These are phyloP conservation scores for Scaptomyza montana DNA, from an alignment of 1,140 invertebrate genomes.

Conservation along the genomic window DNA sequence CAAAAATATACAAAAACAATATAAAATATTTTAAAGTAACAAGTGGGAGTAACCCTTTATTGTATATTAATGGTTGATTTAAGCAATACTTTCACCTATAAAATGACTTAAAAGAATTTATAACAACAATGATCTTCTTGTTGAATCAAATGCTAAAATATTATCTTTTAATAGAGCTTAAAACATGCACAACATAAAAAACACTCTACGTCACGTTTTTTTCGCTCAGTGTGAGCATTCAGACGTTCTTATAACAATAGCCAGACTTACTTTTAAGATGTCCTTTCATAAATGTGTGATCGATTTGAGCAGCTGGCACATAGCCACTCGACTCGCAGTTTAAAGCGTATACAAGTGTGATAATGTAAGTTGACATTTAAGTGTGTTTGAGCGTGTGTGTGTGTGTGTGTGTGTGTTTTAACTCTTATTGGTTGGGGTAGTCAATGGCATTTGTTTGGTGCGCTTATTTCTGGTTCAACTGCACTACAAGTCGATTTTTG, in stretches of 20 bases:
- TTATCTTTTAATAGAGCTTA: neutral
- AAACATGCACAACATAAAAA: neutral
- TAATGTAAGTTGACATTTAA: constrained; percentile 43
- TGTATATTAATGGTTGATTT: too few relatives aligned
- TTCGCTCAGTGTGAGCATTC: constrained; percentile 3
- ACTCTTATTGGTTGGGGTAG: constrained; percentile 19
- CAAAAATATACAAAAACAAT: too few relatives aligned
- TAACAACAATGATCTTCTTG: neutral
- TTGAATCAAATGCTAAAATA: neutral
- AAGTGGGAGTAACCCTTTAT: too few relatives aligned
- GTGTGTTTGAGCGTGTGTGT: constrained; percentile 4
- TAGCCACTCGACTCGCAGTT: constrained; percentile 25
- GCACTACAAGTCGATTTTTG: constrained; percentile 73
- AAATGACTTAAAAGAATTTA: too few relatives aligned
- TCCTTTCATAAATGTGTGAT: constrained; percentile 20
- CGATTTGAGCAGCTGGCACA: constrained; percentile 39
- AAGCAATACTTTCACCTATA: too few relatives aligned
- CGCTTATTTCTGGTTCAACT: constrained; percentile 73
- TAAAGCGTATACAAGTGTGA: constrained; percentile 36
- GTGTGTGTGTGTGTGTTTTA: constrained; percentile 22
- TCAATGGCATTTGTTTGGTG: constrained; percentile 53
- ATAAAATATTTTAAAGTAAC: too few relatives aligned
- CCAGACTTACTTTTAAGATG: neutral
- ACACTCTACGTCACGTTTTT: neutral
- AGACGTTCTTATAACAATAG: neutral